These are phyloP conservation scores for Oncorhynchus tshawytscha DNA, from an alignment of 2,113 vertebrate genomes.

Conservation along the genomic window DNA sequence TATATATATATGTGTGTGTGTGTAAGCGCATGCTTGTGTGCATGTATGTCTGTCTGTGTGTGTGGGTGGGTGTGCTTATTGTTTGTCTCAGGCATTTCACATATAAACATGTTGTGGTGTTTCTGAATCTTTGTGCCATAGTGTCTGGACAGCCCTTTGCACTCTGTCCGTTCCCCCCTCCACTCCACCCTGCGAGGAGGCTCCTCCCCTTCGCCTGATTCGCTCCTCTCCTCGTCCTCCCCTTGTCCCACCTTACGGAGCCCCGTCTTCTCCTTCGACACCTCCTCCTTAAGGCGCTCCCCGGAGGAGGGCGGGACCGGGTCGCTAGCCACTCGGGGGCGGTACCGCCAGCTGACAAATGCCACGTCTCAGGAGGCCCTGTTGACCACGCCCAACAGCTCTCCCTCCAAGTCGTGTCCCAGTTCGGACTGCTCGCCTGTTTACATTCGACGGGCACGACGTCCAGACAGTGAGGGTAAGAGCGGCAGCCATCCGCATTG, in stretches of 20 bases:
- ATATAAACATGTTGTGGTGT: neutral
- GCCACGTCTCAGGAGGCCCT: slow-evolving; percentile 83
- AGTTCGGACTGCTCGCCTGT: slow-evolving; percentile 81
- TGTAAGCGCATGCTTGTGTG: too few relatives aligned
- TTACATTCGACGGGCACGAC: slow-evolving; percentile 71
- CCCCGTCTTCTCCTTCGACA: slow-evolving; percentile 78
- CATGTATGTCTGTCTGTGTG: too few relatives aligned
- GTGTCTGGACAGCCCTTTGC: slow-evolving; percentile 73
- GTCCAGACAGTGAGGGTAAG: slow-evolving; percentile 82
- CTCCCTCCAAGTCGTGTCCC: slow-evolving; percentile 76
- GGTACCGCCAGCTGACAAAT: slow-evolving; percentile 81
- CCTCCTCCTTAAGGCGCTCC: slow-evolving; percentile 62
- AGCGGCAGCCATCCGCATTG: too few relatives aligned
- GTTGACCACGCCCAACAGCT: slow-evolving; percentile 66
- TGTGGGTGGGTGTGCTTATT: slow-evolving; percentile 5
- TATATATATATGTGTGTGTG: too few relatives aligned
- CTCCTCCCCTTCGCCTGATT: slow-evolving; percentile 69
- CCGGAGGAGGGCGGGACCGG: slow-evolving; percentile 69
- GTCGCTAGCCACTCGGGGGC: slow-evolving; percentile 65
- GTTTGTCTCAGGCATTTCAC: neutral
- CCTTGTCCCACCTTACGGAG: slow-evolving; percentile 66
- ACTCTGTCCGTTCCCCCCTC: slow-evolving; percentile 74
- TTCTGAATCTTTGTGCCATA: slow-evolving; percentile 12
- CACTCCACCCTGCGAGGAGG: slow-evolving; percentile 64
- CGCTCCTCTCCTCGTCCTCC: slow-evolving; percentile 54